These are phyloP conservation scores for Bubo bubo DNA, from an alignment of 2,113 vertebrate species.

Conservation along the genomic window DNA sequence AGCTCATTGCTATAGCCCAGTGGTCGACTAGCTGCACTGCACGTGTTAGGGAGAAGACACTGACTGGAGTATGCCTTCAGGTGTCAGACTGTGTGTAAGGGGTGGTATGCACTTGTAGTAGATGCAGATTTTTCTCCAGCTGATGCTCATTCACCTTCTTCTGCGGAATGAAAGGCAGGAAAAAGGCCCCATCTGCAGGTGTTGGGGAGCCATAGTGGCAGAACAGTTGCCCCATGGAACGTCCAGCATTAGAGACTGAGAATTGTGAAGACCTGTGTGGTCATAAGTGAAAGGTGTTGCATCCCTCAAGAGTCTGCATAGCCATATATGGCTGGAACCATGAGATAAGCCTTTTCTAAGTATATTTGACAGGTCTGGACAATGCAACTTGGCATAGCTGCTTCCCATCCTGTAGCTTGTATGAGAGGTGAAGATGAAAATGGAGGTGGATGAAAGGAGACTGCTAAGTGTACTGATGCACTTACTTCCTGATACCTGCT, in stretches of 20 bases:
- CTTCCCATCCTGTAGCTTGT: neutral
- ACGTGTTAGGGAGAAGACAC: neutral
- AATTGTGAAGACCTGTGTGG: neutral
- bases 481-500: neutral
- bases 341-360: neutral
- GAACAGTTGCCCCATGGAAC: neutral
- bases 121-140: neutral
- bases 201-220: accelerated
- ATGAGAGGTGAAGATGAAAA: neutral
- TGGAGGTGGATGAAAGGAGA: neutral
- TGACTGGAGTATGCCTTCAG: neutral
- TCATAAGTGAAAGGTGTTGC: neutral
- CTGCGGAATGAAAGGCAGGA: neutral
- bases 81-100: no score
- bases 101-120: neutral
- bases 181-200: neutral
- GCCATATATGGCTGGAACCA: neutral
- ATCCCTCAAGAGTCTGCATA: neutral
- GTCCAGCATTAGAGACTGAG: accelerated
- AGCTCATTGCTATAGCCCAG: constrained; percentile 29
- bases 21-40: neutral
- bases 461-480: neutral
- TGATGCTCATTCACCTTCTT: neutral
- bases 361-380: neutral
- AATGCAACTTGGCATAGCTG: neutral